These are phyloP conservation scores for Caretta caretta DNA, from an alignment of 2,113 vertebrate species.

Conservation along the genomic window DNA sequence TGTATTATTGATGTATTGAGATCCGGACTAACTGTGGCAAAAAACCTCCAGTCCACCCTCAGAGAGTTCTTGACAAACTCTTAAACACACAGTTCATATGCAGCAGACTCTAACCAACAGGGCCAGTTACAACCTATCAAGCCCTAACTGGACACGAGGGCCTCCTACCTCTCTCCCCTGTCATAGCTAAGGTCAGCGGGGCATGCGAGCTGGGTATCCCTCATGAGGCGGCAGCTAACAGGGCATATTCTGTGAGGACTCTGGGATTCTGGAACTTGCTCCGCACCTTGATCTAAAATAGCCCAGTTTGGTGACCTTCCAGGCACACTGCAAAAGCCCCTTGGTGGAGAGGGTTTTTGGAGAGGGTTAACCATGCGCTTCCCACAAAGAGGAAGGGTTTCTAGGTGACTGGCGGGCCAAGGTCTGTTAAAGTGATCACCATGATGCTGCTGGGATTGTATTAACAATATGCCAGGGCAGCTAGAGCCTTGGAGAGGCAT, in stretches of 20 bases:
- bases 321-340: background rate
- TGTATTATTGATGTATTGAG: background rate
- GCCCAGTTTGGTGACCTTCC: background rate
- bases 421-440: background rate
- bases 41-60: background rate
- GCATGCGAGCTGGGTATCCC: background rate
- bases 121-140: background rate
- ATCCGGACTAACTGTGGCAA: background rate
- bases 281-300: background rate
- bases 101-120: background rate
- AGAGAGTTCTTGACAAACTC: accelerated
- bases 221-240: constrained; percentile 30
- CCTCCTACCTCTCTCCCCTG: background rate
- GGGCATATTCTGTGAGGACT: background rate
- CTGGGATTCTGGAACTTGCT: constrained; percentile 11
- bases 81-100: background rate
- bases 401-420: background rate
- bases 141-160: background rate
- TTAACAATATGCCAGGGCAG: background rate
- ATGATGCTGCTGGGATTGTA: background rate
- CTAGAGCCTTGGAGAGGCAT: background rate
- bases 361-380: background rate
- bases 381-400: background rate
- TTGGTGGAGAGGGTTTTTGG: background rate
- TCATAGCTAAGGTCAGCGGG: background rate